Evolutionary conservation across 2,888 invertebrate species (phyloP).

Genomic region (Podabrus alpinus): DNA sequence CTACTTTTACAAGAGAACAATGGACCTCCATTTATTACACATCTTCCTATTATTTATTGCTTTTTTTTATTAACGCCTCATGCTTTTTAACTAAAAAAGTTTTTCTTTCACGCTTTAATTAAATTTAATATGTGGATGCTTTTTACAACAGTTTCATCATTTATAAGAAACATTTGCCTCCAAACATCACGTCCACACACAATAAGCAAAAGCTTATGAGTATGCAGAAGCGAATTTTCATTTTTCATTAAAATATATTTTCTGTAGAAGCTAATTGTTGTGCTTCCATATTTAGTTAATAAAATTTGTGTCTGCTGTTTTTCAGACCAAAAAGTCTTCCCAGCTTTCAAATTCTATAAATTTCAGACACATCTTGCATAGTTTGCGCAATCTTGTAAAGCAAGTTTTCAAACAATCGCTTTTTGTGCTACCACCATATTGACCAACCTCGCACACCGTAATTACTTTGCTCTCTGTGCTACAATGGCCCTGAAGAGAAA

Average conservation of each 20-base stretch:
- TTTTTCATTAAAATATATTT: not conserved
- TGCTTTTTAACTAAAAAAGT: not conserved
- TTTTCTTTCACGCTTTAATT: not conserved
- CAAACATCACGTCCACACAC: not conserved
- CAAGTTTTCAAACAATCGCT: too few relatives aligned
- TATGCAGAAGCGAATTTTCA: not conserved
- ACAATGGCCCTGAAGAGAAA: too few relatives aligned
- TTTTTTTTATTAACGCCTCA: not conserved
- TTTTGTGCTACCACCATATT: too few relatives aligned
- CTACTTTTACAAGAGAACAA: not conserved
- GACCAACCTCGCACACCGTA: too few relatives aligned
- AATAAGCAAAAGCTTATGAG: not conserved
- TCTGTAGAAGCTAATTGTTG: not conserved
- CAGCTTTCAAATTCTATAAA: too few relatives aligned
- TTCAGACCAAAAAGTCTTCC: too few relatives aligned
- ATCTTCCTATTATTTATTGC: constrained; percentile 6
- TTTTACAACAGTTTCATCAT: not conserved
- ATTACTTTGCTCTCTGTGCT: too few relatives aligned
- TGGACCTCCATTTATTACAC: constrained; percentile 9
- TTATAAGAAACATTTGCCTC: not conserved
- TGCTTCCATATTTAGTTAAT: too few relatives aligned
- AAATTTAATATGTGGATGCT: not conserved
- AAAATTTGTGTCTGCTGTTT: too few relatives aligned
- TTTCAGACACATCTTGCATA: too few relatives aligned
- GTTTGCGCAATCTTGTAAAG: too few relatives aligned